These are phyloP conservation scores for Prosopocoilus inquinatus DNA, from an alignment of 2,888 invertebrate species.

Conservation along the genomic window DNA sequence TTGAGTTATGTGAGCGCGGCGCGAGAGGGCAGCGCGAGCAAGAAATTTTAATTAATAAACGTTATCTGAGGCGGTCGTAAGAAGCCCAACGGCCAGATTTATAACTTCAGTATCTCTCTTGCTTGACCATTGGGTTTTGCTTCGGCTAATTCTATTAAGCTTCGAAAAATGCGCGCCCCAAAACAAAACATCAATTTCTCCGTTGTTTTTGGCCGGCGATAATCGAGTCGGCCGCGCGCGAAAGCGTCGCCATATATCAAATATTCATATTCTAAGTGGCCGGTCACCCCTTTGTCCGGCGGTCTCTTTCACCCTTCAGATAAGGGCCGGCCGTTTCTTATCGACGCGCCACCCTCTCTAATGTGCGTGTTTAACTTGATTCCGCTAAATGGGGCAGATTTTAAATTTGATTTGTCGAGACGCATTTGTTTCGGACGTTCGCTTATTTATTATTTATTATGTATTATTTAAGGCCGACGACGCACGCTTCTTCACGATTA, in stretches of 20 bases:
- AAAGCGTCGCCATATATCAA: slow-evolving; percentile 39
- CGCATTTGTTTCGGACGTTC: slow-evolving; percentile 30
- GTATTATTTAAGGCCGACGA: neutral
- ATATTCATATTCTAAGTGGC: slow-evolving; percentile 45
- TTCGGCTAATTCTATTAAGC: neutral
- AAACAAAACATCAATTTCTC: too few species aligned
- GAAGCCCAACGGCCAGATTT: slow-evolving; percentile 5
- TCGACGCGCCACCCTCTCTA: slow-evolving; percentile 28
- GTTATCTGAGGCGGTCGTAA: slow-evolving; percentile 2
- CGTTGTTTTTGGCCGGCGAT: slow-evolving; percentile 13
- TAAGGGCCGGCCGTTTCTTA: slow-evolving; percentile 35
- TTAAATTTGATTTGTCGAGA: slow-evolving; percentile 34
- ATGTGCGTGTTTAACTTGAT: slow-evolving; percentile 39
- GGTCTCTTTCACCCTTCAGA: slow-evolving; percentile 27
- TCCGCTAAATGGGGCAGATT: slow-evolving; percentile 36
- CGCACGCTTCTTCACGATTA: too few species aligned
- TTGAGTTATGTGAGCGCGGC: slow-evolving; percentile 4
- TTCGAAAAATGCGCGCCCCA: too few species aligned
- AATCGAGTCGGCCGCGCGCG: slow-evolving; percentile 34
- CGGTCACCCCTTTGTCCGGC: slow-evolving; percentile 30
- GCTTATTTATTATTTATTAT: neutral
- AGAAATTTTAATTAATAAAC: slow-evolving; percentile 12
- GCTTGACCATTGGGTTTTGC: slow-evolving; percentile 6
- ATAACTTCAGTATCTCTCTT: slow-evolving; percentile 5
- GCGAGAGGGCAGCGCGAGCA: slow-evolving; percentile 1